phyloP scores from a whole-genome alignment of 2,113 vertebrate species.

The Sturnira hondurensis region DNA sequence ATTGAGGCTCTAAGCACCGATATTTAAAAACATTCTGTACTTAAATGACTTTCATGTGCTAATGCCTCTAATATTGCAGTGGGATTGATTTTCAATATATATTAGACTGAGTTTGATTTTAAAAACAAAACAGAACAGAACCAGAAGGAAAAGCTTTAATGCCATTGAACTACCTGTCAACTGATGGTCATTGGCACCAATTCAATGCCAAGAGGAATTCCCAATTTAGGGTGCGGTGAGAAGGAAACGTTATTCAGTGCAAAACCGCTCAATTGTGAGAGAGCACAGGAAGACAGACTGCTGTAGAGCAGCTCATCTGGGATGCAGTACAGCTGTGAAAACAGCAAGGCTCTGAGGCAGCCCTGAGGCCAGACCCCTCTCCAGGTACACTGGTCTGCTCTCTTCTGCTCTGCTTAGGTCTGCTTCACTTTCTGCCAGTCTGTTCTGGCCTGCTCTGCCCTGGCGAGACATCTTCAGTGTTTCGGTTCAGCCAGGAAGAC shows the following conservation, averaged over 20 bases:
- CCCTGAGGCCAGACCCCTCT: too few species aligned
- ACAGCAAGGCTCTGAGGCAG: too few species aligned
- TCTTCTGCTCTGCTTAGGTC: too few species aligned
- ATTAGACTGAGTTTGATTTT: background rate
- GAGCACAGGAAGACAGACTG: background rate
- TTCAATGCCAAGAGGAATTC: too few species aligned
- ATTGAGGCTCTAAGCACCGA: background rate
- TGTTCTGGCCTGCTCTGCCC: too few species aligned
- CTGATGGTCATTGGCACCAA: background rate
- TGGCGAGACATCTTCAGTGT: too few species aligned
- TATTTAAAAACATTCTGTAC: slow-evolving; percentile 6
- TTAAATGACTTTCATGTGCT: background rate
- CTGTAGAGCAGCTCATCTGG: background rate
- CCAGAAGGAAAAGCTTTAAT: background rate
- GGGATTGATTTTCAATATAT: slow-evolving; percentile 17
- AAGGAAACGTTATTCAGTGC: background rate
- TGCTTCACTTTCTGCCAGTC: too few species aligned
- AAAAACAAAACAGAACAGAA: background rate
- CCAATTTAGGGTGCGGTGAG: background rate
- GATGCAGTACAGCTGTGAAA: background rate
- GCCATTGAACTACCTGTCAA: background rate
- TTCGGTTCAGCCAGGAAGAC: too few species aligned
- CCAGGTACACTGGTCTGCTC: too few species aligned
- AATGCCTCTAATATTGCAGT: background rate
- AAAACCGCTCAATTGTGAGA: background rate